Evolutionary conservation across 2,888 invertebrate species (phyloP).

Genomic region (Harpalus rubripes): DNA sequence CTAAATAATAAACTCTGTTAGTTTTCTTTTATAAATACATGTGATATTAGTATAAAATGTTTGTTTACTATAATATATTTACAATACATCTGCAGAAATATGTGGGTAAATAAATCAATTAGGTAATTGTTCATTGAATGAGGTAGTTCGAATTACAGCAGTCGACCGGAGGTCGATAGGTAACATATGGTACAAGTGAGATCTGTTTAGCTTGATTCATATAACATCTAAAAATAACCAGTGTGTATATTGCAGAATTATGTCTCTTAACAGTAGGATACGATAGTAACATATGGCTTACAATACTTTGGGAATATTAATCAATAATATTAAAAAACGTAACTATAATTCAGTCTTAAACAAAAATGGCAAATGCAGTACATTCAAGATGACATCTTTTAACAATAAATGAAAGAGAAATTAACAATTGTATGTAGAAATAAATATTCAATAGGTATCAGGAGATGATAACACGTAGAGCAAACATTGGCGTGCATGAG

Average conservation of each 20-base stretch:
- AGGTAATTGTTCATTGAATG: conserved; percentile 61
- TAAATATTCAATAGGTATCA: conserved; percentile 64
- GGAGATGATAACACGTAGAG: conserved; percentile 43
- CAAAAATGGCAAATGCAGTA: conserved; percentile 75
- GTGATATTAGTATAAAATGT: conserved; percentile 67
- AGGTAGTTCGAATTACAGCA: conserved; percentile 67
- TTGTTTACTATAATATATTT: conserved; percentile 66
- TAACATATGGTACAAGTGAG: conserved; percentile 63
- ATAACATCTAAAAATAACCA: conserved; percentile 49
- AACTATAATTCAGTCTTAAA: conserved; percentile 75
- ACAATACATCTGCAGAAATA: conserved; percentile 59
- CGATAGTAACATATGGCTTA: conserved; percentile 69
- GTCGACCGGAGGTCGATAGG: conserved; percentile 57
- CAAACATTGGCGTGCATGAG: conserved; percentile 51
- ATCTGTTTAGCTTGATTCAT: conserved; percentile 54
- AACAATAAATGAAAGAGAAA: conserved; percentile 68
- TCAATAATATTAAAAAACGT: conserved; percentile 70
- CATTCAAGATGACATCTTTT: conserved; percentile 69
- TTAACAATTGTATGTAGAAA: conserved; percentile 67
- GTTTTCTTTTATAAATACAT: conserved; percentile 66
- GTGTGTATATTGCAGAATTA: conserved; percentile 60
- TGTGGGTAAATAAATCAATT: conserved; percentile 65
- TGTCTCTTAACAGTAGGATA: conserved; percentile 61
- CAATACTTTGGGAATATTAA: conserved; percentile 74
- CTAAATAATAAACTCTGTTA: conserved; percentile 67